These are phyloP conservation scores for Cervus canadensis DNA, from an alignment of 2,113 vertebrate genomes.

Conservation along the genomic window DNA sequence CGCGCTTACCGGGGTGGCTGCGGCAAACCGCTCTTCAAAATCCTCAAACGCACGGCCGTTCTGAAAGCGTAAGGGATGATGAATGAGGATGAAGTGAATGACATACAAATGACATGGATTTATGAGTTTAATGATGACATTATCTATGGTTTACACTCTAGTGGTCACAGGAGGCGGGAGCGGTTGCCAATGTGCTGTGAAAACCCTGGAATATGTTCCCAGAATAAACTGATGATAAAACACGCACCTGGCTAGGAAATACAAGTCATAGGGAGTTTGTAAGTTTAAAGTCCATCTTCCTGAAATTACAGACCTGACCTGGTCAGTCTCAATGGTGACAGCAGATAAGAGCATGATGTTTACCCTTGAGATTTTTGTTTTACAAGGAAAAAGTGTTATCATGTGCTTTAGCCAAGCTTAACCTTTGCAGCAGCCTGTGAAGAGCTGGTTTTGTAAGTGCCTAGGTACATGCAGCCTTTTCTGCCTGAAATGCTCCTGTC, in stretches of 20 bases:
- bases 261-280: background rate
- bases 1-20: slow-evolving; percentile 62
- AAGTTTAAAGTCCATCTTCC: background rate
- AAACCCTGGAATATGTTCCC: background rate
- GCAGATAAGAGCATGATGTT: background rate
- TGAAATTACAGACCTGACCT: background rate
- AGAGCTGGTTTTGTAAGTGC: background rate
- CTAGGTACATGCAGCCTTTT: background rate
- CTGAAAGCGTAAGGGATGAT: slow-evolving; percentile 69
- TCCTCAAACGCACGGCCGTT: slow-evolving; percentile 22
- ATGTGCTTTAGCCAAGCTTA: background rate
- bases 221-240: slow-evolving; percentile 22
- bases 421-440: background rate
- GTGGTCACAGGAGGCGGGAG: background rate
- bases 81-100: slow-evolving; percentile 59
- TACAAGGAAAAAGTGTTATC: background rate
- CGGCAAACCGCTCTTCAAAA: slow-evolving; percentile 70
- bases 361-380: background rate
- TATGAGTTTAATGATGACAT: slow-evolving; percentile 78
- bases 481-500: background rate
- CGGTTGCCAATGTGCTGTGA: background rate
- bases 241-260: background rate
- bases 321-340: background rate
- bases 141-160: slow-evolving; percentile 68
- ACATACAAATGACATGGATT: slow-evolving; percentile 81